These are phyloP conservation scores for Penelope pileata DNA, from an alignment of 2,113 vertebrate genomes.

Conservation along the genomic window DNA sequence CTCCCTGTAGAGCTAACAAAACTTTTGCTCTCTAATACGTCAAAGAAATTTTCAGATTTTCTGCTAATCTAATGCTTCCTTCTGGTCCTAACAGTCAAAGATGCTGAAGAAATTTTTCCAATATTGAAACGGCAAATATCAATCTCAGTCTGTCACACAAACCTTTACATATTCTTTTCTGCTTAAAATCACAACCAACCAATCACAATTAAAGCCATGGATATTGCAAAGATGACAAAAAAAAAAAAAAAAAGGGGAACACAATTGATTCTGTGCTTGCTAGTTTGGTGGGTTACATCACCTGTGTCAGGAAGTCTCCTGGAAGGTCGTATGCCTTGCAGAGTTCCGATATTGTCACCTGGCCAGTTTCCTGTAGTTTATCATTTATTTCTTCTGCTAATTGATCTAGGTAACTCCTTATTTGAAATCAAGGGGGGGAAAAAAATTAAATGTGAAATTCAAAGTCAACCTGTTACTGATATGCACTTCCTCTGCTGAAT, in stretches of 20 bases:
- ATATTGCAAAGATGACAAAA: background rate
- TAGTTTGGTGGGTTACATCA: constrained; percentile 56
- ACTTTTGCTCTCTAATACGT: background rate
- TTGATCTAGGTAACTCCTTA: constrained; percentile 88
- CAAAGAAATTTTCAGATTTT: background rate
- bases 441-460: background rate
- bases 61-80: background rate
- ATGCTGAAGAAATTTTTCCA: background rate
- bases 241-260: background rate
- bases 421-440: background rate
- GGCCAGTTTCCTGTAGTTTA: constrained; percentile 93
- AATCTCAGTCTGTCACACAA: background rate
- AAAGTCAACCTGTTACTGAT: background rate
- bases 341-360: constrained; percentile 90
- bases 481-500: background rate
- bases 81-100: background rate
- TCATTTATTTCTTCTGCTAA: constrained; percentile 96
- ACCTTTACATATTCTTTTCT: background rate
- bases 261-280: background rate
- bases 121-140: background rate
- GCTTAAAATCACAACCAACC: background rate
- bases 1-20: background rate
- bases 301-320: constrained; percentile 92
- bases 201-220: background rate
- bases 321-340: constrained; percentile 94